Evolutionary conservation across 2,888 invertebrate species (phyloP).

Genomic region (Parapristionchus giblindavisi): DNA sequence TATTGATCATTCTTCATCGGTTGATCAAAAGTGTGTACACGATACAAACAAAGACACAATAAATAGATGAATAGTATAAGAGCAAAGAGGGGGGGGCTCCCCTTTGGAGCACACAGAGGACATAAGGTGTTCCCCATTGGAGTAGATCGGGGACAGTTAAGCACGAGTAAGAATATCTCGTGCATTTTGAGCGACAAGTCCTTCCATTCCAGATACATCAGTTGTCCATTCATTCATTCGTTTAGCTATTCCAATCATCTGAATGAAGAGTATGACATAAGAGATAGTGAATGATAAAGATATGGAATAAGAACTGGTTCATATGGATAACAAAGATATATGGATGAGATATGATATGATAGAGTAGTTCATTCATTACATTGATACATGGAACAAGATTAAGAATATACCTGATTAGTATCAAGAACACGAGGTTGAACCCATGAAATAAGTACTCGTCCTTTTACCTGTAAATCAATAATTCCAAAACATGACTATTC

Average conservation of each 20-base stretch:
- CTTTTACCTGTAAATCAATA: slow-evolving; percentile 72
- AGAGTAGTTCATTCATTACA: too few species aligned
- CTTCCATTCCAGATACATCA: slow-evolving; percentile 81
- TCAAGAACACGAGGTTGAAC: slow-evolving; percentile 85
- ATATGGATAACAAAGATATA: background rate
- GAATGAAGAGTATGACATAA: slow-evolving; percentile 53
- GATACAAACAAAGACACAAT: slow-evolving; percentile 13
- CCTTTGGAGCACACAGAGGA: too few species aligned
- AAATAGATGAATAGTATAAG: slow-evolving; percentile 1
- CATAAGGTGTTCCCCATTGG: too few species aligned
- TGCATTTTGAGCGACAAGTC: slow-evolving; percentile 80
- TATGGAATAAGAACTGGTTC: slow-evolving; percentile 1
- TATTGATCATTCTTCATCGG: too few species aligned
- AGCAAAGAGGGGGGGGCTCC: background rate
- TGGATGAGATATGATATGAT: too few species aligned
- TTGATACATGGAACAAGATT: too few species aligned
- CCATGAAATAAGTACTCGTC: slow-evolving; percentile 83
- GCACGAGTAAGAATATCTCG: slow-evolving; percentile 79
- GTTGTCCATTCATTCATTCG: slow-evolving; percentile 80
- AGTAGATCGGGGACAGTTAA: slow-evolving; percentile 39
- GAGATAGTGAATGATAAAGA: background rate
- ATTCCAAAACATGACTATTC: too few species aligned
- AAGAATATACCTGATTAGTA: slow-evolving; percentile 76
- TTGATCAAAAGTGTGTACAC: too few species aligned
- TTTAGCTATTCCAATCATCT: slow-evolving; percentile 80